phyloP scores from a whole-genome alignment of 2,888 invertebrate genomes.

The Dicyrtoma fusca region DNA sequence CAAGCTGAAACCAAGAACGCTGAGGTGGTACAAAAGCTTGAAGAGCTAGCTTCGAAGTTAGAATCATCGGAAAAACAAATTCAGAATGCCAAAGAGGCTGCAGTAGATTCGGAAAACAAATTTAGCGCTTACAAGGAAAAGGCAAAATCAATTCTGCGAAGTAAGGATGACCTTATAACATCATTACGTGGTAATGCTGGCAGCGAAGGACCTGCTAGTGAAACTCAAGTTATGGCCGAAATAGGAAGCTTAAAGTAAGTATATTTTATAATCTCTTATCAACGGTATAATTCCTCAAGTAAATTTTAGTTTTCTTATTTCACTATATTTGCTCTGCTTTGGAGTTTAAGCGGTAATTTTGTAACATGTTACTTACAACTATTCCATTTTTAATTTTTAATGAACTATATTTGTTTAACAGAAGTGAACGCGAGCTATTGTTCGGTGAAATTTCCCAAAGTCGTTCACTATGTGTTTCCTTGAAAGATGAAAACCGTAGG shows the following conservation, averaged over 20 bases:
- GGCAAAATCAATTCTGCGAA: constrained; percentile 74
- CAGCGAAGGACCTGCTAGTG: constrained; percentile 18
- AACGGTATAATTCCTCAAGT: no score
- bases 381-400: no score
- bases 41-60: constrained; percentile 32
- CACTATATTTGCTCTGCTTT: no score
- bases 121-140: constrained; percentile 77
- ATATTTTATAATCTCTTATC: no score
- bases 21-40: constrained; percentile 39
- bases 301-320: no score
- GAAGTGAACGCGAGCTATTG: constrained; percentile 65
- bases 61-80: constrained; percentile 44
- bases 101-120: constrained; percentile 61
- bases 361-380: no score
- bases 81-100: constrained; percentile 43
- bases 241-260: constrained; percentile 51
- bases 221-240: constrained; percentile 48
- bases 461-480: constrained; percentile 58
- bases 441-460: constrained; percentile 66
- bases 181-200: constrained; percentile 62
- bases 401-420: constrained; percentile 43
- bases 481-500: constrained; percentile 50
- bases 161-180: constrained; percentile 74
- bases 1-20: constrained; percentile 41
- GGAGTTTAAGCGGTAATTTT: no score